Base-by-base conservation (phyloP, 37 sponge, comb jelly and placozoan species). In the Chondrosia reniformis region DNA sequence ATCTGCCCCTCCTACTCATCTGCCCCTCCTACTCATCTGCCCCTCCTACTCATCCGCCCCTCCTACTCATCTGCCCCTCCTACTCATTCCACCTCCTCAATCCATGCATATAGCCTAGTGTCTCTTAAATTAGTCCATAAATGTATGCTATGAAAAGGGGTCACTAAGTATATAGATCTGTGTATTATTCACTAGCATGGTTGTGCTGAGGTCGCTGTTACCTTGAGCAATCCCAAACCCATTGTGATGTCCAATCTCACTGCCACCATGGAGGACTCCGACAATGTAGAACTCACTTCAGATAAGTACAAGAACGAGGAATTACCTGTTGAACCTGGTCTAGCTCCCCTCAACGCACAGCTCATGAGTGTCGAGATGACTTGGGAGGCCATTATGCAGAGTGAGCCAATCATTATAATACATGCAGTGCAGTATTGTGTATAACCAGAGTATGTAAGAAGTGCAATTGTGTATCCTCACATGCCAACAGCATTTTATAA, bases 191-290 rank as follows among this genome's bases (percentile, higher is more conserved):
- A n/a, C n/a, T 36, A 69, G 72, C 17, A 25, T 38, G 72, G 72
- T 0, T 40, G 72, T 39, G 72, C 72, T 37, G 72, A 69, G 43
- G 72, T 69, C 2, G 72, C 72, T 69, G 72, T 69, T 1, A 43
- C 72, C 41, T 24, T 69, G 40, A 69, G 40, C 22, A 22, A 36
- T 10, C 72, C 72, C 5, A 44, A 69, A 25, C 32, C 72, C 24
- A 37, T 69, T 24, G 24, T 69, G 1, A 25, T 69, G 44, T 34
- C 41, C 6, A 69, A 69, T 44, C 61, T 25, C 9, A 30, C 61
- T 13, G n/a, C 61, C 22, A 6, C n/a, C n/a, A n/a, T n/a, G n/a
- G n/a, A n/a, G n/a, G n/a, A 30, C 4, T 59, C 61, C 6, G 61
- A 59, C 61, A 59, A 30, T 59, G n/a, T 59, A 30, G 61, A 59